Evolutionary conservation across 2,113 vertebrate species (phyloP).

Genomic region (Psettodes erumei): DNA sequence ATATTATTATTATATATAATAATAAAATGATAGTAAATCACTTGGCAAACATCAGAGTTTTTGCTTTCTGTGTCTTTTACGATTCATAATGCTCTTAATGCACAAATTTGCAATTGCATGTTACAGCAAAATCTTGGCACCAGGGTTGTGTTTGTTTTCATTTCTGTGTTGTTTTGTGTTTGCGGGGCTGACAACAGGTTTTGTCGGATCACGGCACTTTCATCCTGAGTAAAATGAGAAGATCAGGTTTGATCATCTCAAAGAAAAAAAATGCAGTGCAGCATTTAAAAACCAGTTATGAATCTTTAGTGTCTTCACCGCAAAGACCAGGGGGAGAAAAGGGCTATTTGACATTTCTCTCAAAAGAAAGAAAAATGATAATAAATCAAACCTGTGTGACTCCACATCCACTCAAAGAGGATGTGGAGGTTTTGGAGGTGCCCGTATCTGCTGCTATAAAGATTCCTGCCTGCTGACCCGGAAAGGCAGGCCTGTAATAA

Average conservation of each 20-base stretch:
- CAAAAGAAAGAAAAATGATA: constrained; percentile 51
- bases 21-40: too few species aligned
- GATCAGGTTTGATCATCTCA: background rate
- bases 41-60: constrained; percentile 9
- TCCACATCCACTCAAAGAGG: constrained; percentile 46
- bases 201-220: constrained; percentile 8
- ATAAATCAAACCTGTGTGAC: constrained; percentile 75
- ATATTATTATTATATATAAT: too few species aligned
- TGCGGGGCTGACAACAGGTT: constrained; percentile 17
- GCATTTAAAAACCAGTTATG: background rate
- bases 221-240: constrained; percentile 4
- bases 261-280: background rate
- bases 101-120: constrained; percentile 19
- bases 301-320: background rate
- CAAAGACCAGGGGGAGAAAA: background rate
- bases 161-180: constrained; percentile 29
- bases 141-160: constrained; percentile 17
- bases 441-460: constrained; percentile 71
- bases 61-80: constrained; percentile 41
- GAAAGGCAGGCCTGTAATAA: constrained; percentile 77
- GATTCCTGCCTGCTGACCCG: constrained; percentile 72
- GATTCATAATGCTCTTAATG: constrained; percentile 8
- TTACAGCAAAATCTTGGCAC: constrained; percentile 26
- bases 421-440: constrained; percentile 53
- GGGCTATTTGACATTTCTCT: constrained; percentile 57